Percentiles rank a stretch among this genome's conserved stretches.
phyloP scores from a whole-genome alignment of 1,140 invertebrate species.

The Thalassaphorura encarpata region DNA sequence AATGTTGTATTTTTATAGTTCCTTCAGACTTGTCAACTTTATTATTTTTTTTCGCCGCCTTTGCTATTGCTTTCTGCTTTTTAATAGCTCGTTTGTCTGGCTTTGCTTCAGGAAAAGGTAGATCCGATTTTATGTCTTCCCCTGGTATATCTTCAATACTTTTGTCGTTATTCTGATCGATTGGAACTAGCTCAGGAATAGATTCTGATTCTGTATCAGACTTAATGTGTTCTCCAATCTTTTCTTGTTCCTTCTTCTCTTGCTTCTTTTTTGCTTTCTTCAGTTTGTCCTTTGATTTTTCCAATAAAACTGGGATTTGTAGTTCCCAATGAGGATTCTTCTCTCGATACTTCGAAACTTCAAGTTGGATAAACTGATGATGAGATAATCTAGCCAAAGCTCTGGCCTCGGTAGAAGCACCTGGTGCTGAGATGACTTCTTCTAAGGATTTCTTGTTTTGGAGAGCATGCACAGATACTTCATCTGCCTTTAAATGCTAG shows the following conservation, averaged over 20 bases:
- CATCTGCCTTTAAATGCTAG: conserved; percentile 24
- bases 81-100: too few relatives aligned
- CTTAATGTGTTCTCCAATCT: background rate
- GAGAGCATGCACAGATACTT: conserved; percentile 17
- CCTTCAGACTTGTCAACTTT: conserved; percentile 19
- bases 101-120: too few relatives aligned
- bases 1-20: conserved; percentile 16
- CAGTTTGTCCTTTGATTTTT: conserved; percentile 15
- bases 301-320: conserved; percentile 30
- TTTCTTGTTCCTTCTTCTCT: conserved; percentile 10
- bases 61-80: background rate
- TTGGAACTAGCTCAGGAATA: background rate
- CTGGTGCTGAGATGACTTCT: conserved; percentile 1
- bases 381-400: conserved; percentile 16
- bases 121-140: too few relatives aligned
- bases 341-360: conserved; percentile 23
- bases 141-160: background rate
- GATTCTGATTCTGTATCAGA: background rate
- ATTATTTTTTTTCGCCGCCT: background rate
- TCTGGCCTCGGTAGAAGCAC: conserved; percentile 8
- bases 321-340: conserved; percentile 28
- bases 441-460: conserved; percentile 7
- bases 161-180: background rate
- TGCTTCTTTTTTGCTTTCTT: conserved; percentile 11
- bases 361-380: conserved; percentile 5